These are phyloP conservation scores for Hirtodrosophila confusa DNA, from an alignment of 2,888 invertebrate species.

Conservation along the genomic window DNA sequence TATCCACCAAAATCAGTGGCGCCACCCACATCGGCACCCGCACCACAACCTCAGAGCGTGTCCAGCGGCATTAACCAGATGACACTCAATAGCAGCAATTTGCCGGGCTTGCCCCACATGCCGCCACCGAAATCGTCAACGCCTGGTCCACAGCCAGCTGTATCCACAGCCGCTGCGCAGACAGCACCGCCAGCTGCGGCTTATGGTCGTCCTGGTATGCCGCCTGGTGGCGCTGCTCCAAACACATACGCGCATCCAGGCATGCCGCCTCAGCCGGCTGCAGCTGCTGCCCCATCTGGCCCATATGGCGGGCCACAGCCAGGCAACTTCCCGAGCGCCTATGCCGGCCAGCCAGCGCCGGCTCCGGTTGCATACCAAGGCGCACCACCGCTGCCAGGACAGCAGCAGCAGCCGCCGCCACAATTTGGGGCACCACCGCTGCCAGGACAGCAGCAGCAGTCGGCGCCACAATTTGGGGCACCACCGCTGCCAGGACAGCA, in stretches of 20 bases:
- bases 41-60: constrained; percentile 71
- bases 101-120: constrained; percentile 83
- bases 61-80: constrained; percentile 76
- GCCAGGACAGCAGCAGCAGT: constrained; percentile 54
- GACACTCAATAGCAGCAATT: constrained; percentile 78
- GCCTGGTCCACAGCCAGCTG: constrained; percentile 32
- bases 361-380: constrained; percentile 34
- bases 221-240: not conserved
- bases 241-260: constrained; percentile 13
- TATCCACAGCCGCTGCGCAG: constrained; percentile 15
- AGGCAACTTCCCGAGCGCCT: constrained; percentile 38
- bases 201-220: constrained; percentile 37
- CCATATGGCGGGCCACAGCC: constrained; percentile 55
- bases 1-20: constrained; percentile 43
- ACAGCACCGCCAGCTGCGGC: constrained; percentile 19
- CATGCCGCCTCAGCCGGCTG: constrained; percentile 24
- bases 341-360: constrained; percentile 30
- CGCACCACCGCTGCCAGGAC: constrained; percentile 50
- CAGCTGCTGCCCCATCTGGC: constrained; percentile 37
- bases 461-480: constrained; percentile 41
- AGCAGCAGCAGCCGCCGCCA: constrained; percentile 18
- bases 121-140: constrained; percentile 74
- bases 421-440: constrained; percentile 49
- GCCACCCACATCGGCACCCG: constrained; percentile 26
- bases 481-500: constrained; percentile 59